A percentile compares a stretch with the other conserved stretches of the same genome.
These are phyloP conservation scores for Tortricodes alternella DNA, from an alignment of 2,888 invertebrate genomes.

Conservation along the genomic window DNA sequence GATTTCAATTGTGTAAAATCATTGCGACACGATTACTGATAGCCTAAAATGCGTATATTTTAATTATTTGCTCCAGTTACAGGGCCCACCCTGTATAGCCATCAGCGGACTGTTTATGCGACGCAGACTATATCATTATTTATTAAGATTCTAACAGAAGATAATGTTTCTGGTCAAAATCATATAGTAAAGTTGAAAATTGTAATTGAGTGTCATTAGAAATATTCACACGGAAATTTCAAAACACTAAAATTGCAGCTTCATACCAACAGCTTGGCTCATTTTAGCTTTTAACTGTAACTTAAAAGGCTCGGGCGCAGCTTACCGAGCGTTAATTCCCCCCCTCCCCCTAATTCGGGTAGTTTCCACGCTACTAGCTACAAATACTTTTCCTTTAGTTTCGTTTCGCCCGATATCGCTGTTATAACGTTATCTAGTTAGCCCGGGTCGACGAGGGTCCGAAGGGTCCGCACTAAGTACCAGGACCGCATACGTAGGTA, in stretches of 20 bases:
- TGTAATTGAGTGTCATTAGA: no score
- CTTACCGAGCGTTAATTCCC: slow-evolving; percentile 63
- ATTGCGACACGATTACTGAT: no score
- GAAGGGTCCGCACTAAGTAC: slow-evolving; percentile 69
- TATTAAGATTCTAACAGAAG: no score
- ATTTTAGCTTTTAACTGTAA: slow-evolving; percentile 11
- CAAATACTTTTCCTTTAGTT: slow-evolving; percentile 79
- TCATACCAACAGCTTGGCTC: not conserved
- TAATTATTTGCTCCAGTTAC: no score
- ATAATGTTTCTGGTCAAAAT: no score
- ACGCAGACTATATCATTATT: no score
- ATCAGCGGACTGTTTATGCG: no score
- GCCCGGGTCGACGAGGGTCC: slow-evolving; percentile 79
- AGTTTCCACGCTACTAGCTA: slow-evolving; percentile 69
- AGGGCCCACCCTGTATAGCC: no score
- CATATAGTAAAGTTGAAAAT: no score
- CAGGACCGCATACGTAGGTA: slow-evolving; percentile 63
- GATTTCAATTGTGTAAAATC: no score
- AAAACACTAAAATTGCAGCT: not conserved
- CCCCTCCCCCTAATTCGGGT: slow-evolving; percentile 57
- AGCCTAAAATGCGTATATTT: no score
- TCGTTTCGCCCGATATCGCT: slow-evolving; percentile 75
- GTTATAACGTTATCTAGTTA: slow-evolving; percentile 83
- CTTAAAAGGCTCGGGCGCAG: slow-evolving; percentile 38
- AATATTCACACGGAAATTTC: no score